A percentile compares a stretch with the other conserved stretches of the same genome.
Conservation (phyloP, 2,888 invertebrate genomes). For the Pheosia tremula region DNA sequence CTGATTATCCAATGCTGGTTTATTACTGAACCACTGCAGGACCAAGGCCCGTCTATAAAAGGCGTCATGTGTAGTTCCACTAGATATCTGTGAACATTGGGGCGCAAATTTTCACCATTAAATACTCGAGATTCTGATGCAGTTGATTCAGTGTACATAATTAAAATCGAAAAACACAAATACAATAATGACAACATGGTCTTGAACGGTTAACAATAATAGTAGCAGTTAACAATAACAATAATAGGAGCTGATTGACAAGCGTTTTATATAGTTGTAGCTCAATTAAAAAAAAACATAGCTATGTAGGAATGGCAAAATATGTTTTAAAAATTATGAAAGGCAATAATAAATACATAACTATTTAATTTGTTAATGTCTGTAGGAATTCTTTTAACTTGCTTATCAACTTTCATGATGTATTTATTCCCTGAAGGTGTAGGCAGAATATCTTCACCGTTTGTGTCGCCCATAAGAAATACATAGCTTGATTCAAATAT, state of each 20-base stretch:
- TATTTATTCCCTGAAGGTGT: background rate
- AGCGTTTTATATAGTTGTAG: background rate
- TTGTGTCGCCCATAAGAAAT: too few relatives aligned
- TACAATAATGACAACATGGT: constrained; percentile 4
- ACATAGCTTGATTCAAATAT: too few relatives aligned
- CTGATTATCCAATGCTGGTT: constrained; percentile 37
- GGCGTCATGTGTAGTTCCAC: constrained; percentile 20
- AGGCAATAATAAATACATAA: background rate
- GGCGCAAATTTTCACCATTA: constrained; percentile 23
- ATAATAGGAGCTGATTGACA: background rate
- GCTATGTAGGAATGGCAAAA: background rate
- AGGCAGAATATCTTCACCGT: too few relatives aligned
- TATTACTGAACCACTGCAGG: constrained; percentile 45
- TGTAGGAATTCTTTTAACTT: background rate
- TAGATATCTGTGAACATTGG: constrained; percentile 34
- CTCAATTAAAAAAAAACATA: background rate
- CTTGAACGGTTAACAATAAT: background rate
- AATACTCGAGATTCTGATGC: constrained; percentile 19
- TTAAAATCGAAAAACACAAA: constrained; percentile 9
- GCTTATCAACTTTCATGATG: background rate
- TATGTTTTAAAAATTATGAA: background rate
- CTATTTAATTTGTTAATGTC: background rate
- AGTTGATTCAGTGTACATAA: background rate
- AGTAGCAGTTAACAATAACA: background rate
- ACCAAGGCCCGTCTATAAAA: background rate